Conservation (phyloP, 2,113 vertebrate species). For the Pteronura brasiliensis region DNA sequence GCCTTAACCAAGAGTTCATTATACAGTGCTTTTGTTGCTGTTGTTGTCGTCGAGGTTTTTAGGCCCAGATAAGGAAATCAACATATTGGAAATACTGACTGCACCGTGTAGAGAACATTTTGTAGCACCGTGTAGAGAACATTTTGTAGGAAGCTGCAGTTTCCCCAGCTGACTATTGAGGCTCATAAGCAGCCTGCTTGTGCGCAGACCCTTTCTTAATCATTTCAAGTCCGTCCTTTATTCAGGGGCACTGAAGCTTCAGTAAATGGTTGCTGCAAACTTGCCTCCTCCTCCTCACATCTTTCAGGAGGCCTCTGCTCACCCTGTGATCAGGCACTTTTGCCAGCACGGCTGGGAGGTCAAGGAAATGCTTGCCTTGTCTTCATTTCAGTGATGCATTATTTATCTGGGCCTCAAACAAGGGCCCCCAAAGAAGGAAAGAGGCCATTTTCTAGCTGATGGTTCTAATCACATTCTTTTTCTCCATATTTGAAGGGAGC, state of each 20-base stretch:
- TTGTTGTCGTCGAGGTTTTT: neutral
- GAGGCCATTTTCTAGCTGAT: neutral
- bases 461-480: neutral
- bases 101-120: neutral
- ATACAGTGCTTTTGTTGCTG: neutral
- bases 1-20: neutral
- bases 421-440: neutral
- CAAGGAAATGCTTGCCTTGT: neutral
- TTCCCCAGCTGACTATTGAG: neutral
- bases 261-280: neutral
- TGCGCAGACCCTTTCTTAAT: neutral
- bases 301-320: neutral
- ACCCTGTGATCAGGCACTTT: neutral
- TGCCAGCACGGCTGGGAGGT: neutral
- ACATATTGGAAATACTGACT: neutral
- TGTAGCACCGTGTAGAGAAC: neutral
- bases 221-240: neutral
- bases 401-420: neutral
- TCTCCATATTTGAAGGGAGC: neutral
- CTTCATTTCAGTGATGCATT: neutral
- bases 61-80: neutral
- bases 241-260: neutral
- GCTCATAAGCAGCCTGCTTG: neutral
- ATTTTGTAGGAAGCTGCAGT: neutral
- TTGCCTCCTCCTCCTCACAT: fast-evolving